phyloP scores from a whole-genome alignment of 2,113 vertebrate species.

The Callaeas wilsoni region DNA sequence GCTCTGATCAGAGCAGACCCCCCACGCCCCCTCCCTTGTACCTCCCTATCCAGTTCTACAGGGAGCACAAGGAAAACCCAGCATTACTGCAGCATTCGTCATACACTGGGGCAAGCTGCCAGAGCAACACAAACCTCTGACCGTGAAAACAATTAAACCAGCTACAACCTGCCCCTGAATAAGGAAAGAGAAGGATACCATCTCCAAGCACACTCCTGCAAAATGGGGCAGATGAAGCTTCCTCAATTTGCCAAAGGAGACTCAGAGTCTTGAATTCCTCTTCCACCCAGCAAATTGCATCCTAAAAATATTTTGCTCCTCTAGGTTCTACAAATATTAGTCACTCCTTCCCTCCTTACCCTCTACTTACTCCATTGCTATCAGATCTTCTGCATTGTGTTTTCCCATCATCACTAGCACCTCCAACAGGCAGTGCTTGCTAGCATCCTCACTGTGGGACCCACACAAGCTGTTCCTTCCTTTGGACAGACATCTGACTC shows the following conservation, averaged over 20 bases:
- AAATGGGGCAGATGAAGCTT: conserved; percentile 3
- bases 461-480: background rate
- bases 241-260: background rate
- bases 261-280: background rate
- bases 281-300: background rate
- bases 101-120: conserved; percentile 8
- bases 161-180: conserved; percentile 22
- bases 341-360: background rate
- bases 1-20: background rate
- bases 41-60: conserved; percentile 57
- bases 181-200: conserved; percentile 9
- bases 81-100: conserved; percentile 51
- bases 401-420: background rate
- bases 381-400: background rate
- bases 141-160: conserved; percentile 36
- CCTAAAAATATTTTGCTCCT: background rate
- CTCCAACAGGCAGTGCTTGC: background rate
- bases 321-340: background rate
- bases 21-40: background rate
- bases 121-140: conserved; percentile 45
- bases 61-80: conserved; percentile 19
- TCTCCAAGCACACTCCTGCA: conserved; percentile 15
- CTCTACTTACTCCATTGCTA: background rate
- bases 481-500: background rate
- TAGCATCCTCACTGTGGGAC: background rate